Conservation (phyloP, 2,113 vertebrate genomes). For the Poecilia latipinna region DNA sequence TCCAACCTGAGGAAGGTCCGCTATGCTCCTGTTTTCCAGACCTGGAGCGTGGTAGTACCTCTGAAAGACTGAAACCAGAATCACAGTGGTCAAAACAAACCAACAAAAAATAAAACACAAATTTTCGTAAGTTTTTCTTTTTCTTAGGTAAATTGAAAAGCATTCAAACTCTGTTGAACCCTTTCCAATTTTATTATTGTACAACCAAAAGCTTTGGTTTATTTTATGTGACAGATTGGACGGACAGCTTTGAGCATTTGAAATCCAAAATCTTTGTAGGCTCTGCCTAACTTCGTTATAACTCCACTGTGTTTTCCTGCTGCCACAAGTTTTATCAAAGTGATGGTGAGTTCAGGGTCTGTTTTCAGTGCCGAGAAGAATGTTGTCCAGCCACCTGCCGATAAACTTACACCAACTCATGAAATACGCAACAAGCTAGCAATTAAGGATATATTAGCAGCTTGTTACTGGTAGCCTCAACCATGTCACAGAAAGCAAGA, state of each 20-base stretch:
- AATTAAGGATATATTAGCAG: too few relatives aligned
- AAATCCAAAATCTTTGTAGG: background rate
- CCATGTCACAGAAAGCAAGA: too few relatives aligned
- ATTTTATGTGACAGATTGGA: background rate
- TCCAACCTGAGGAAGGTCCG: conserved; percentile 43
- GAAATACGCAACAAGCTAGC: too few relatives aligned
- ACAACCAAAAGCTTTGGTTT: too few relatives aligned
- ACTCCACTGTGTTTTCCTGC: too few relatives aligned
- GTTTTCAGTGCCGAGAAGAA: too few relatives aligned
- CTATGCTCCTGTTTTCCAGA: conserved; percentile 73
- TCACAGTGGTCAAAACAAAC: background rate
- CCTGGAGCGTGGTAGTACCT: conserved; percentile 85
- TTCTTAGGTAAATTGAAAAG: background rate
- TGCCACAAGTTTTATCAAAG: too few relatives aligned
- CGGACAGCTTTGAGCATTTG: background rate
- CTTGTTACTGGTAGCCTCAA: too few relatives aligned
- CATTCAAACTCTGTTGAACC: background rate
- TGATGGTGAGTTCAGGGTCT: too few relatives aligned
- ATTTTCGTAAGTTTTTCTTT: background rate
- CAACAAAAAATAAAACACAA: background rate
- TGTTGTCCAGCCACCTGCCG: too few relatives aligned
- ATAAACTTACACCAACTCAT: too few relatives aligned
- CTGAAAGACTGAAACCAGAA: conserved; percentile 86
- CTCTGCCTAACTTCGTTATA: too few relatives aligned
- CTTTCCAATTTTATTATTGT: background rate